Evolutionary conservation across 2,888 invertebrate species (phyloP).

Genomic region (Hemicrepidius hirtus): DNA sequence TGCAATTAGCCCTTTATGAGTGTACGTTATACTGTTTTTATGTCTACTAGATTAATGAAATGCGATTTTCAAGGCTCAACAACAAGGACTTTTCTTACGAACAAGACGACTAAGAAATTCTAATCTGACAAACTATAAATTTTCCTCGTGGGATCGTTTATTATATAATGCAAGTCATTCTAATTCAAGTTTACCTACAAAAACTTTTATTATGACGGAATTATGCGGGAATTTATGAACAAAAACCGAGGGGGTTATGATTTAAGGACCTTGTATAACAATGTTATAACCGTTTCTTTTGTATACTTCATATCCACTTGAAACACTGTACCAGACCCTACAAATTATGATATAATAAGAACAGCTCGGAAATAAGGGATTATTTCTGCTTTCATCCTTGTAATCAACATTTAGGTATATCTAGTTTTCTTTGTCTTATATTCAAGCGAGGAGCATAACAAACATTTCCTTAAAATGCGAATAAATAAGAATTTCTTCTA

Average conservation of each 20-base stretch:
- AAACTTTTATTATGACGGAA: constrained; percentile 21
- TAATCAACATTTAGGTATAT: no score
- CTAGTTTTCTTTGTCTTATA: no score
- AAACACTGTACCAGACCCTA: not conserved
- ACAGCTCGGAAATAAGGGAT: not conserved
- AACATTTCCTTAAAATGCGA: no score
- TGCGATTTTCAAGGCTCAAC: not conserved
- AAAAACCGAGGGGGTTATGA: constrained; percentile 22
- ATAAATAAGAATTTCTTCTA: no score
- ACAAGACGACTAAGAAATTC: constrained; percentile 9
- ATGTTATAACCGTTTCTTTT: constrained; percentile 13
- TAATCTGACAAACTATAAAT: constrained; percentile 29
- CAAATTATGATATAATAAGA: constrained; percentile 1
- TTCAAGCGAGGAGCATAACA: no score
- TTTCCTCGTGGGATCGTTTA: constrained; percentile 14
- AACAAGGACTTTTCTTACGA: not conserved
- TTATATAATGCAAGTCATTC: constrained; percentile 17
- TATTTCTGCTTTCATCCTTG: not conserved
- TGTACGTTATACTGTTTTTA: not conserved
- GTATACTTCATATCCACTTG: constrained; percentile 3
- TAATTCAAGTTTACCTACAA: constrained; percentile 28
- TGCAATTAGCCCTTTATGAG: constrained; percentile 19
- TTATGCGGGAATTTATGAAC: constrained; percentile 18
- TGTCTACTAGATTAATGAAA: not conserved
- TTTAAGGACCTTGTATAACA: constrained; percentile 31